These are phyloP conservation scores for Blastomussa wellsi DNA, from an alignment of 92 coral and sea anemone species.

Conservation along the genomic window DNA sequence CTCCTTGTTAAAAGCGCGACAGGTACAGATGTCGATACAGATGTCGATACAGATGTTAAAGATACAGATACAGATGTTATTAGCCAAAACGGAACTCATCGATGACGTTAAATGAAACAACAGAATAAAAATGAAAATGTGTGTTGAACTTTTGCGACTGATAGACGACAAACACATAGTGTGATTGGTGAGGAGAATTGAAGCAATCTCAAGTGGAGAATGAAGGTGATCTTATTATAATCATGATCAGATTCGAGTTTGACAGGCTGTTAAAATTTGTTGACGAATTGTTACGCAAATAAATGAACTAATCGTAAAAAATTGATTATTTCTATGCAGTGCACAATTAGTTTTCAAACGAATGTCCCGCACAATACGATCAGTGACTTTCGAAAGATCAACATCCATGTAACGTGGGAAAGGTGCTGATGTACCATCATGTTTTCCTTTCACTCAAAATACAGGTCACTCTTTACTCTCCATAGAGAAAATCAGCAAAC, in stretches of 20 bases:
- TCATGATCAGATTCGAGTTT: not conserved
- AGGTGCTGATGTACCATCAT: not conserved
- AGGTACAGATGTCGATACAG: no score
- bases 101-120: not conserved
- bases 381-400: not conserved
- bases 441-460: not conserved
- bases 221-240: not conserved
- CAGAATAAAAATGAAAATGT: not conserved
- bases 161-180: not conserved
- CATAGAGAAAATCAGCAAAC: not conserved
- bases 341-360: not conserved
- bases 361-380: not conserved
- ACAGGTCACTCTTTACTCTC: not conserved
- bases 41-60: not conserved
- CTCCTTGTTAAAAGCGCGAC: no score
- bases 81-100: not conserved
- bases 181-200: not conserved
- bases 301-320: not conserved
- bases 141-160: not conserved
- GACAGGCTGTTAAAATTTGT: slow-evolving; percentile 6
- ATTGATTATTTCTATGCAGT: not conserved
- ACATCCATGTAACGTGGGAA: not conserved
- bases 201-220: not conserved
- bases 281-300: not conserved
- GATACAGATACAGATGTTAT: not conserved